Base-by-base conservation (phyloP, 2,888 invertebrate genomes). In the Cetonia aurata region DNA sequence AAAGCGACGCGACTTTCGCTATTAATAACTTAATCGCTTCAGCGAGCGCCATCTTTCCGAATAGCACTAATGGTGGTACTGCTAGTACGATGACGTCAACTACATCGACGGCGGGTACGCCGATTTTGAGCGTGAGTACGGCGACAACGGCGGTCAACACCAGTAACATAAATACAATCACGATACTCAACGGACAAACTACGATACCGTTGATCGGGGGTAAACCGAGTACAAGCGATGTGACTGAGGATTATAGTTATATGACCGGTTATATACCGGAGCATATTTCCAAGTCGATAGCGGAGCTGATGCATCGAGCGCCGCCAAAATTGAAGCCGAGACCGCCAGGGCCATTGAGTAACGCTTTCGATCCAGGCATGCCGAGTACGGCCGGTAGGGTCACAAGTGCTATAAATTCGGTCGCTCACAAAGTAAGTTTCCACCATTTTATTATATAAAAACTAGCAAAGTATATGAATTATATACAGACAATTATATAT, bases 261-360 rank as follows among this genome's bases (percentile, higher is more conserved):
- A 67, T 81, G 37, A 79, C 79, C 62, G 77, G 76, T 44, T 73
- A 80, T 48, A 68, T 82, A 41, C 80, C 83, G 9, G 82, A 82
- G 59, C 77, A 73, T 67, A 77, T 83, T 41, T 75, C 79, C 10
- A 80, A 77, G 74, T 80, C 80, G 10, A 78, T 84, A 12, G 78
- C 76, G 68, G 82, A 83, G 10, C 70, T 83, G 15, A 74, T 83
- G 62, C 76, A 76, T 67, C 75, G 84, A 33, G 85, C 84, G 17
- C 81, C 82, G 1, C 86, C 86, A 3, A 86, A 81, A 77, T 76
- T 88, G 56, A 82, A 83, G 48, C 84, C 85, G 8, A 83, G 85
- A 60, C 88, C 88, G 0, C 80, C 83, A 3, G 86, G 86, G 9
- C 84, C 87, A 3, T 76, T 87, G 15, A 85, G 83, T 67, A 82